phyloP scores from a whole-genome alignment of 1,140 invertebrate species.

The Nautilus pompilius region DNA sequence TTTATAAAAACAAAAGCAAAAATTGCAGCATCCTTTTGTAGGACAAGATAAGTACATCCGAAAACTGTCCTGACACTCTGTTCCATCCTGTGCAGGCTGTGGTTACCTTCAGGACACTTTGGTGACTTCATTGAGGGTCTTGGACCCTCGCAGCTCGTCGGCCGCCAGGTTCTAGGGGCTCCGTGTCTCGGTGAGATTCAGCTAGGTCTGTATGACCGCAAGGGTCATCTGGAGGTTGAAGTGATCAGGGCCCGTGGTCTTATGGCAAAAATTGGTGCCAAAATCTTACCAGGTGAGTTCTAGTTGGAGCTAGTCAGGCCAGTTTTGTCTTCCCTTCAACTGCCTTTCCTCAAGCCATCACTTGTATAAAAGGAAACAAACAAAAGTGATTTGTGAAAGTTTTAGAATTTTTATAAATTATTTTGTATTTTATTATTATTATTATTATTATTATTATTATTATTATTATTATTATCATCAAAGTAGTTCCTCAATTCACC shows the following conservation, averaged over 20 bases:
- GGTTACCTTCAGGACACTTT: conserved; percentile 55
- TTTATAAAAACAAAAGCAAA: too few relatives aligned
- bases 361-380: not conserved
- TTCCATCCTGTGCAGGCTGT: conserved; percentile 27
- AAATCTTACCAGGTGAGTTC: conserved; percentile 78
- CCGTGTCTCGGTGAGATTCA: conserved; percentile 97
- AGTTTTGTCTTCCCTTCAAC: too few relatives aligned
- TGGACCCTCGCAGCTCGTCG: conserved; percentile 94
- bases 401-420: not conserved
- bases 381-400: not conserved
- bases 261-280: conserved; percentile 84
- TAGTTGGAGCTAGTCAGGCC: too few relatives aligned
- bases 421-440: too few relatives aligned
- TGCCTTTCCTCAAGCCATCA: too few relatives aligned
- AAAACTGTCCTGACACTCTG: too few relatives aligned
- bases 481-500: too few relatives aligned
- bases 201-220: conserved; percentile 86
- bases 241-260: conserved; percentile 93
- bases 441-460: too few relatives aligned
- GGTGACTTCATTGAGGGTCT: conserved; percentile 89
- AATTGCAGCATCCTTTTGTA: too few relatives aligned
- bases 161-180: conserved; percentile 92
- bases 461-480: too few relatives aligned
- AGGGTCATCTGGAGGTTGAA: conserved; percentile 94
- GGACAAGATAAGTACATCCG: too few relatives aligned